phyloP scores from a whole-genome alignment of 2,113 vertebrate genomes.

The Alces alces region DNA sequence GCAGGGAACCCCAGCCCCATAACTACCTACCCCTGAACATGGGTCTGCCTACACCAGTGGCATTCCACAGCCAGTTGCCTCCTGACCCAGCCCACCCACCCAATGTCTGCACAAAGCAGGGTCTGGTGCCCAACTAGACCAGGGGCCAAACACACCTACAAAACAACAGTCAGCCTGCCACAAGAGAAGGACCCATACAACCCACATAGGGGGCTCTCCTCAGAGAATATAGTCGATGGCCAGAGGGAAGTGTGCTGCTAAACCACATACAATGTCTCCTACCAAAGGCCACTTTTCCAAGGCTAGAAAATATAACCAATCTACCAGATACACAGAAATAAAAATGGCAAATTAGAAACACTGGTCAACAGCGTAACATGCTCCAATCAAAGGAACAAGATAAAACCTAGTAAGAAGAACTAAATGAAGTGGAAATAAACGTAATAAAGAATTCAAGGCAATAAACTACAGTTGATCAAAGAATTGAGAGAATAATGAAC shows the following conservation, averaged over 20 bases:
- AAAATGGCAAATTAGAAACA: not conserved
- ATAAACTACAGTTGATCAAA: not conserved
- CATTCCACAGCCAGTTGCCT: not conserved
- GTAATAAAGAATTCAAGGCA: not conserved
- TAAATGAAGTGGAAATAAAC: not conserved
- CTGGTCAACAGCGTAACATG: not conserved
- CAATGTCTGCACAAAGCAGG: not conserved
- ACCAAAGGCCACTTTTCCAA: not conserved
- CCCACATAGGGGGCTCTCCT: not conserved
- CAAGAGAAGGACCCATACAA: not conserved
- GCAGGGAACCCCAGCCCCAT: not conserved
- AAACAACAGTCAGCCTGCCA: not conserved
- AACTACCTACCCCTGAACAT: not conserved
- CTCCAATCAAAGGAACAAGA: not conserved
- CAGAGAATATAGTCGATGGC: not conserved
- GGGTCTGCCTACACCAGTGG: not conserved
- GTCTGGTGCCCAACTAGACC: not conserved
- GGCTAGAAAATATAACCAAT: not conserved
- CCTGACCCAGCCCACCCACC: not conserved
- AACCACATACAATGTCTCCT: not conserved
- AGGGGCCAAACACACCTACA: not conserved
- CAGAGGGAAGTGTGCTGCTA: not conserved
- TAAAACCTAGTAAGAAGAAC: not conserved
- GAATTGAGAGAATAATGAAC: not conserved
- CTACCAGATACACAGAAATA: not conserved